Percentiles rank a stretch among this genome's conserved stretches.
phyloP scores from a whole-genome alignment of 2,888 invertebrate species.

The Mechanitis messenoides region DNA sequence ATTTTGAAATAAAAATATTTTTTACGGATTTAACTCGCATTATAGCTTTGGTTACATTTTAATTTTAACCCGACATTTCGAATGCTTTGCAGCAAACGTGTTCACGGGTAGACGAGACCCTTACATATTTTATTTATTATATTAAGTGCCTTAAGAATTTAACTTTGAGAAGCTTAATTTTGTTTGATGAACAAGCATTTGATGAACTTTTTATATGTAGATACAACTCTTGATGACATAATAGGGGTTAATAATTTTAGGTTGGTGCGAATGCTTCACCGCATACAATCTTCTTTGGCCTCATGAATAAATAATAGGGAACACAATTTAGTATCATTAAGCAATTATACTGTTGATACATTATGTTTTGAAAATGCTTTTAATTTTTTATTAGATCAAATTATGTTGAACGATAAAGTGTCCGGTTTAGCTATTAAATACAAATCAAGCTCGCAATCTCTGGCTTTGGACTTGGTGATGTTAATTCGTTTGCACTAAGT shows the following conservation, averaged over 20 bases:
- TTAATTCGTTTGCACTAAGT: constrained; percentile 26
- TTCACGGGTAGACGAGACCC: no score
- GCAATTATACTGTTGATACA: constrained; percentile 72
- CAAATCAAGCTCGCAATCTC: constrained; percentile 53
- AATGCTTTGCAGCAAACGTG: no score
- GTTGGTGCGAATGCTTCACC: constrained; percentile 55
- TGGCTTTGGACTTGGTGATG: constrained; percentile 27
- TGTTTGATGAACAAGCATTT: constrained; percentile 4
- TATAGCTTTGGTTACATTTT: no score
- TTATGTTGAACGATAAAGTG: constrained; percentile 62
- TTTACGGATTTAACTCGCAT: no score
- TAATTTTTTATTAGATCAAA: constrained; percentile 73
- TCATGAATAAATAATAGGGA: constrained; percentile 73
- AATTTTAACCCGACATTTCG: no score
- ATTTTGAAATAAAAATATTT: no score
- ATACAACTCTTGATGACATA: constrained; percentile 67
- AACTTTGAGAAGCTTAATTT: constrained; percentile 3
- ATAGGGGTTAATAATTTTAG: constrained; percentile 68
- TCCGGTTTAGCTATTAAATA: constrained; percentile 66
- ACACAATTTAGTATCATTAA: constrained; percentile 70
- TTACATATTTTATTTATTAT: no score
- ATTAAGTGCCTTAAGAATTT: neutral
- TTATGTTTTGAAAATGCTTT: constrained; percentile 72
- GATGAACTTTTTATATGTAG: constrained; percentile 5
- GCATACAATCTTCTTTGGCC: constrained; percentile 57